Evolutionary conservation across 1,140 invertebrate species (phyloP).

Genomic region (Drosophila micromelanica): DNA sequence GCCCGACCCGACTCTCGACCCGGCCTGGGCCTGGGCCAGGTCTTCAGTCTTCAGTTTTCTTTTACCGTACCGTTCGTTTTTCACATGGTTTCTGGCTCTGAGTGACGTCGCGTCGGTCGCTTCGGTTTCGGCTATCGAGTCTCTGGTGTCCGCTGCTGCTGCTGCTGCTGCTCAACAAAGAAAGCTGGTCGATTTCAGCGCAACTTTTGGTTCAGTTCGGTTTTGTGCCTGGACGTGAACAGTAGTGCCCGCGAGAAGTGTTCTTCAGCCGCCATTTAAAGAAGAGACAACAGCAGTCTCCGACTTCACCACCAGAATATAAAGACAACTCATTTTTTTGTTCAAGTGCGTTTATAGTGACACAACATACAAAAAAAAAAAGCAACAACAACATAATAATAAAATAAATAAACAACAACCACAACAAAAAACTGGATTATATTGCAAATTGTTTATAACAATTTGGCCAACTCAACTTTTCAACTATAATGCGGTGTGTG

Average conservation of each 20-base stretch:
- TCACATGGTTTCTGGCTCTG: slow-evolving; percentile 46
- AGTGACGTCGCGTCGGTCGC: slow-evolving; percentile 38
- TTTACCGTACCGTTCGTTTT: slow-evolving; percentile 52
- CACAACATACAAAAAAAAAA: background rate
- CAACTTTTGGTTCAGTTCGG: slow-evolving; percentile 80
- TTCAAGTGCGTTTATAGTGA: slow-evolving; percentile 53
- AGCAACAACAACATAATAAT: background rate
- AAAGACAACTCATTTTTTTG: slow-evolving; percentile 32
- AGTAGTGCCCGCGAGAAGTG: slow-evolving; percentile 68
- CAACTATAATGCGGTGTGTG: slow-evolving; percentile 78
- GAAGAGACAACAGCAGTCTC: background rate
- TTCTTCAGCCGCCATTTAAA: slow-evolving; percentile 27
- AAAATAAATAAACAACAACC: slow-evolving; percentile 15
- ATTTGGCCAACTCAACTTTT: slow-evolving; percentile 40
- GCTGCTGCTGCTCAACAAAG: slow-evolving; percentile 74
- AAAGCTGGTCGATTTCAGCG: slow-evolving; percentile 82
- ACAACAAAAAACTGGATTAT: slow-evolving; percentile 36
- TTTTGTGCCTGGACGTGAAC: slow-evolving; percentile 80
- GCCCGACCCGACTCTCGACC: slow-evolving; percentile 19
- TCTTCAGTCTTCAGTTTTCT: slow-evolving; percentile 48
- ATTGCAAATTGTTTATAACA: slow-evolving; percentile 43
- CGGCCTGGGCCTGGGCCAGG: slow-evolving; percentile 27
- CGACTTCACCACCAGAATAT: no score
- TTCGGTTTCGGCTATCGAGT: slow-evolving; percentile 53
- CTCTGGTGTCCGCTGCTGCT: slow-evolving; percentile 23